Evolutionary conservation across 2,888 invertebrate genomes (phyloP).

Genomic region (Arge pagana): DNA sequence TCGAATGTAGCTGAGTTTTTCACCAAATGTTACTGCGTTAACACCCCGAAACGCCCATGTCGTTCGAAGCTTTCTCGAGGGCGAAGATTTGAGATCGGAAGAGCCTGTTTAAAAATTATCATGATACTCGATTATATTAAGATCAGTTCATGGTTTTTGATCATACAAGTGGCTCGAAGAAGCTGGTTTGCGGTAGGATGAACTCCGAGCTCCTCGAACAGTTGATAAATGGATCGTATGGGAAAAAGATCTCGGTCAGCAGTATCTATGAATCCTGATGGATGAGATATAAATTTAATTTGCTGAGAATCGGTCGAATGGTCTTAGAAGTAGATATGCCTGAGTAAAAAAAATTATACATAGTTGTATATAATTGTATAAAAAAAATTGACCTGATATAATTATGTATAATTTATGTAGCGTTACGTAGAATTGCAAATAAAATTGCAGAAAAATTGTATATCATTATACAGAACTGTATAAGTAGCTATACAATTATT

Average conservation of each 20-base stretch:
- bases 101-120: constrained; percentile 2
- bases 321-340: background rate
- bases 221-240: constrained; percentile 56
- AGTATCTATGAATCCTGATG: constrained; percentile 27
- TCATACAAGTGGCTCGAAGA: constrained; percentile 49
- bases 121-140: background rate
- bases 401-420: background rate
- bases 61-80: background rate
- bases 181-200: constrained; percentile 59
- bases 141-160: background rate
- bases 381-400: background rate
- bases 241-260: constrained; percentile 54
- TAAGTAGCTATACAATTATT: too few relatives aligned
- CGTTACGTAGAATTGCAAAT: too few relatives aligned
- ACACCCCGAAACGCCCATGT: constrained; percentile 36
- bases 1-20: constrained; percentile 39
- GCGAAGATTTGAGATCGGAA: constrained; percentile 1
- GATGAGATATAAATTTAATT: background rate
- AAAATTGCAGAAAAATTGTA: too few relatives aligned
- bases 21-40: constrained; percentile 42
- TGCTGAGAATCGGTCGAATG: background rate
- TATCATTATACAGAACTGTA: too few relatives aligned
- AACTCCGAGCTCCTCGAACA: constrained; percentile 60
- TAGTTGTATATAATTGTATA: too few relatives aligned
- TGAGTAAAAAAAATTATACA: too few relatives aligned